Base-by-base conservation (phyloP, 2,113 vertebrate genomes). In the Xenotilapia flavipinnis region DNA sequence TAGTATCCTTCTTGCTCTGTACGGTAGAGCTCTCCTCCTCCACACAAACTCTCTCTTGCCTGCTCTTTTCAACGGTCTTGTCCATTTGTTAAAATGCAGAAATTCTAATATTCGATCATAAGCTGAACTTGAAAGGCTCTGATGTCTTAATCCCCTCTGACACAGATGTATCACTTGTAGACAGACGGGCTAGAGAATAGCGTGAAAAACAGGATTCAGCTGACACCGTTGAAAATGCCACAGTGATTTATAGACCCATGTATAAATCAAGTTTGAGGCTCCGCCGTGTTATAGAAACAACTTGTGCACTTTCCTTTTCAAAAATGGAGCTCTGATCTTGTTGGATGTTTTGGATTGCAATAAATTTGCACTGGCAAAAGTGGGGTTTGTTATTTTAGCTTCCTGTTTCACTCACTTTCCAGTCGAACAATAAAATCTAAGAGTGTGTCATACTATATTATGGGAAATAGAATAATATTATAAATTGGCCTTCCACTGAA, bases 161-260 rank as follows among this genome's bases (percentile, higher is more conserved):
- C 93, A 70, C 85, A 93, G 90, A 94, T 82, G 79, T 89, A 95
- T 92, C 87, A 70, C 89, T 89, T 55, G 90, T 85, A 94, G 93
- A 94, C 92, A 93, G 92, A 92, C 89, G 86, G 87, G 82, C 85
- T 81, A 77, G 93, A 55, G 86, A 89, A 82, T 85, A 93, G 86
- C 79, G 83, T 94, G 93, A 93, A 94, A 94, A 96, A 94, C 92
- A 90, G 87, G 90, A 91, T 94, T 96, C 91, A 91, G 92, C 93
- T 95, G 94, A 92, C 94, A 93, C 81, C 26, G 88, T 92, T 88
- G 89, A 94, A 96, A 93, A 93, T 81, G 91, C 93, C 92, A 87
- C 83, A 53, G 56, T 91, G 92, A 95, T 95, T 95, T 95, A 95
- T 93, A 89, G 82, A 90, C 77, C 68, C 5, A 1, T n/a, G 87